Evolutionary conservation across 2,797 vertebrate species (phyloP).

Genomic region (Cetoscarus ocellatus): DNA sequence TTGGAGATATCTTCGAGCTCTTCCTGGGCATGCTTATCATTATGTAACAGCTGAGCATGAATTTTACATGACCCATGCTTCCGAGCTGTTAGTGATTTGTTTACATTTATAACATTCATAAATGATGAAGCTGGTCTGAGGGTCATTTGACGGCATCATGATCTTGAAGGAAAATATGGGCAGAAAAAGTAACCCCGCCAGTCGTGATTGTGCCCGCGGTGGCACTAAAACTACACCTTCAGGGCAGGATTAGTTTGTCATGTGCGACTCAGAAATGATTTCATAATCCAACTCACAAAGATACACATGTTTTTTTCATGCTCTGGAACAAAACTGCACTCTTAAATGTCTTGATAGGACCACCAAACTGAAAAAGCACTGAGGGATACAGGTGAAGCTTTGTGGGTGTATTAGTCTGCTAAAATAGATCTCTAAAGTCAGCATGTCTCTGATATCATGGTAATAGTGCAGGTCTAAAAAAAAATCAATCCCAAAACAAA

Average conservation of each 20-base stretch:
- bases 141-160: constrained; percentile 36
- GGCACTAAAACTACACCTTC: constrained; percentile 3
- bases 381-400: not conserved
- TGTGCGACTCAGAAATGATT: constrained; percentile 4
- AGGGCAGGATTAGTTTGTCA: constrained; percentile 16
- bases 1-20: constrained; percentile 37
- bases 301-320: constrained; percentile 1
- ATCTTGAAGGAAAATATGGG: constrained; percentile 13
- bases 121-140: constrained; percentile 40
- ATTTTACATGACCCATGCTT: constrained; percentile 55
- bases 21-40: constrained; percentile 37
- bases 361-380: not conserved
- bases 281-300: constrained; percentile 1
- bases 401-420: not conserved
- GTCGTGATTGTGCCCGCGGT: not conserved
- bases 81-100: constrained; percentile 56
- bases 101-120: constrained; percentile 52
- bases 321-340: not conserved
- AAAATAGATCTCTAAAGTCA: not conserved
- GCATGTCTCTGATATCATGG: not conserved
- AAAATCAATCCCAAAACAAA: not conserved
- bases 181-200: not conserved
- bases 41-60: constrained; percentile 57
- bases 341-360: not conserved
- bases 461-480: not conserved